Evolutionary conservation across 2,797 vertebrate genomes (phyloP), one percentile per base, ranked within the genome.

Genomic region (Rhinogobio ventralis): DNA sequence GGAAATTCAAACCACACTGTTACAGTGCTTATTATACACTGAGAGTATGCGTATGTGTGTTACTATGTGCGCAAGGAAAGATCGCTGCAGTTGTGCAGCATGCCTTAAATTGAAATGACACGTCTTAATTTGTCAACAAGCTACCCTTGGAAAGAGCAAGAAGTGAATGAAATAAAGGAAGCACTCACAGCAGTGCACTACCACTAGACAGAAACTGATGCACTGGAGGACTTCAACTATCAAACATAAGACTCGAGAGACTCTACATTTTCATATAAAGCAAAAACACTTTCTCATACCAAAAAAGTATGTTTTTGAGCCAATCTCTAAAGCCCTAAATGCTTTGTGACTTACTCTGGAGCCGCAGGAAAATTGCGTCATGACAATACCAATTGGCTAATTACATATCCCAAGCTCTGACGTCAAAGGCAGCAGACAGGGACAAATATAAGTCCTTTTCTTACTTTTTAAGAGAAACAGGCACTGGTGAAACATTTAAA

Each of bases 11-110:
- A 95, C 95, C 95, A 90, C 95, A 94, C 86, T 77, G 90, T 90
- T 92, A 94, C 90, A 93, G 93, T 94, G 93, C 94, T 95, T 95
- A 95, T 95, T 95, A 95, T 93, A 94, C 92, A 55, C 90, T 86
- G 86, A 90, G 89, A 91, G 91, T 92, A 89, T 83, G 91, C 76
- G 86, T 84, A 85, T 86, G 86, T 86, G 86, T 86, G 75, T 89
- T 85, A 81, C 83, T 87, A 83, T 79, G 85, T 79, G 85, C 72
- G 51, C 73, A 84, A 87, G 87, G 90, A 90, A 88, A 89, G 89
- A 89, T 89, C 14, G 85, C 85, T 89, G 89, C 91, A 88, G 72
- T 87, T 89, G 90, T 89, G 88, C 92, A 92, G 90, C 89, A 85
- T 91, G 91, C 55, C 62, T 90, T 90, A 91, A 93, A 90, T 91